Evolutionary conservation across 35 echinoderm and acorn worm species (phyloP).

Genomic region (Ophiothrix spiculata): DNA sequence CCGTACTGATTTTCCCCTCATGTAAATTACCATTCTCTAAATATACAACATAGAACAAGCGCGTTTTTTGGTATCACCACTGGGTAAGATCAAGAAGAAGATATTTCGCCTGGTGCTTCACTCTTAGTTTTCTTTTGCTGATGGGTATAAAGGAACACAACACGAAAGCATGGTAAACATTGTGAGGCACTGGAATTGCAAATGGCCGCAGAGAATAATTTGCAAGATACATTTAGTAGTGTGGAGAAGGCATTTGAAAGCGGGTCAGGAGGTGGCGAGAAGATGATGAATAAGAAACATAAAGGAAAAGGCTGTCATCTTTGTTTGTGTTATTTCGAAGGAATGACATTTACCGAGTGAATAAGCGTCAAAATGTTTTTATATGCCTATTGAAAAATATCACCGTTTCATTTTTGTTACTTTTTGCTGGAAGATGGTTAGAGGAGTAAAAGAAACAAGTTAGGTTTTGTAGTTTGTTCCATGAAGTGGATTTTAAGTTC

Average conservation of each 20-base stretch:
- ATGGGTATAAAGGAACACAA: not conserved
- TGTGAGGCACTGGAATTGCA: not conserved
- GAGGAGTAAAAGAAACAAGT: too few relatives aligned
- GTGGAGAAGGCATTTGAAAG: constrained; percentile 12
- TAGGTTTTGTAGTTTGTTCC: too few relatives aligned
- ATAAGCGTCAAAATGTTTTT: not conserved
- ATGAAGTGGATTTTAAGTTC: too few relatives aligned
- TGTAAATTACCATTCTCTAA: not conserved
- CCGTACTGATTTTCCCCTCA: not conserved
- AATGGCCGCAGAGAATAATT: not conserved
- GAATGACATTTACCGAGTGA: not conserved
- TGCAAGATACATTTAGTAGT: constrained; percentile 6
- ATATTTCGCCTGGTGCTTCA: not conserved
- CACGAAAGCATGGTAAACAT: not conserved
- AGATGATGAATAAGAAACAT: constrained; percentile 5
- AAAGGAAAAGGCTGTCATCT: not conserved
- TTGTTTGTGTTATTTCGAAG: not conserved
- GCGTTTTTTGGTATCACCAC: not conserved
- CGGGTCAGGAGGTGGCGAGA: not conserved
- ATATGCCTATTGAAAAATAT: not conserved
- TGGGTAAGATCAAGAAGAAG: not conserved
- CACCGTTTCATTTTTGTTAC: not conserved
- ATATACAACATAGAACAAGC: not conserved
- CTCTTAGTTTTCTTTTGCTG: not conserved
- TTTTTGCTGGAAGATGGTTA: too few relatives aligned